Percentiles rank a stretch among this genome's conserved stretches.
Conservation (phyloP, 2,113 vertebrate genomes). For the Corydoras sp. region DNA sequence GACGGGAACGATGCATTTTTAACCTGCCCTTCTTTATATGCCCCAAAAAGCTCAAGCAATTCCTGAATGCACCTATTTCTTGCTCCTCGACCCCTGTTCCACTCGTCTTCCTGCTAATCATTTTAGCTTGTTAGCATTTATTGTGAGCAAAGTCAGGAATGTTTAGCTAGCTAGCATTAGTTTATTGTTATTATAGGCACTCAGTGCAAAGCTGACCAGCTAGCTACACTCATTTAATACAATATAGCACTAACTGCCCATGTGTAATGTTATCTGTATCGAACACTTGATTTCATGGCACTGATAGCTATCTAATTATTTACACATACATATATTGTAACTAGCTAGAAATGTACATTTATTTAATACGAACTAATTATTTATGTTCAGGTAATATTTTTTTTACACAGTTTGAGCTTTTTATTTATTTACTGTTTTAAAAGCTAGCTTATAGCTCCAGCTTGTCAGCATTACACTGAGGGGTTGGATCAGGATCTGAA, state of each 20-base stretch:
- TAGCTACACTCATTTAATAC: background rate
- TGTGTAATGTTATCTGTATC: too few relatives aligned
- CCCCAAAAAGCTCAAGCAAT: conserved; percentile 63
- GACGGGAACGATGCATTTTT: conserved; percentile 13
- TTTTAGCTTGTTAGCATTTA: conserved; percentile 41
- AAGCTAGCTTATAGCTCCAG: too few relatives aligned
- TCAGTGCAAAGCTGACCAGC: background rate
- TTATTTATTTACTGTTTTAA: too few relatives aligned
- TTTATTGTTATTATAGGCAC: background rate
- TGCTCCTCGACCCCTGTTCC: conserved; percentile 37
- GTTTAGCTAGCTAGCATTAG: conserved; percentile 34
- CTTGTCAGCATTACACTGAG: too few relatives aligned
- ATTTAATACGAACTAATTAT: too few relatives aligned
- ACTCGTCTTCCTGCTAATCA: conserved; percentile 60
- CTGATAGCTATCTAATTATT: background rate
- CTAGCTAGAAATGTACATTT: background rate
- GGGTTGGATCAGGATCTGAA: too few relatives aligned
- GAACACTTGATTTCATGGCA: background rate
- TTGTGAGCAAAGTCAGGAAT: conserved; percentile 85
- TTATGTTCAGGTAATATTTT: too few relatives aligned
- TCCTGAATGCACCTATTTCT: conserved; percentile 57
- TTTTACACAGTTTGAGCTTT: too few relatives aligned
- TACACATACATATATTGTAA: background rate
- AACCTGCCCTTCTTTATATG: conserved; percentile 35
- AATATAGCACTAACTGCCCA: too few relatives aligned